Conservation (phyloP, 2,797 vertebrate genomes). For the Thamnophis elegans region DNA sequence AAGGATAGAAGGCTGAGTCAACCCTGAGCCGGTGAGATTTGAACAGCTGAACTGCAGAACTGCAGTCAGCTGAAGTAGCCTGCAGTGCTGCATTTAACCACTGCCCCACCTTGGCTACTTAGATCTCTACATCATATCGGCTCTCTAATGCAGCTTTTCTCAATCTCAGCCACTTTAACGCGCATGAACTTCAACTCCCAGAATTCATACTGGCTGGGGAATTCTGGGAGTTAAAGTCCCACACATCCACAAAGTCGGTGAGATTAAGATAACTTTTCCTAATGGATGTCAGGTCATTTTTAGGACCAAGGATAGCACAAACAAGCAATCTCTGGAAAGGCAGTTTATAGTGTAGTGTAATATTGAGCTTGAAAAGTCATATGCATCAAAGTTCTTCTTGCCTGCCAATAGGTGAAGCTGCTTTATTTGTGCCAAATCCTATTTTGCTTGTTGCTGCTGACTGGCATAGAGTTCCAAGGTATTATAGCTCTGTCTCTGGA, state of each 20-base stretch:
- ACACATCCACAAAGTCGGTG: not conserved
- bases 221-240: not conserved
- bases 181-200: not conserved
- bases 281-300: not conserved
- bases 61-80: too few species aligned
- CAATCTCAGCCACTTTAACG: not conserved
- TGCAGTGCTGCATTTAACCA: too few species aligned
- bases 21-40: too few species aligned
- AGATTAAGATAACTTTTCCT: not conserved
- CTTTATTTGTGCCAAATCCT: not conserved
- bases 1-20: too few species aligned
- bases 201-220: not conserved
- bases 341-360: not conserved
- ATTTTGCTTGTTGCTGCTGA: not conserved
- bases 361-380: not conserved
- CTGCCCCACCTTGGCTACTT: too few species aligned
- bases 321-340: not conserved
- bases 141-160: not conserved
- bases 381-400: not conserved
- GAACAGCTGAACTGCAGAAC: too few species aligned
- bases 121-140: not conserved
- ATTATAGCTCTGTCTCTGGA: not conserved
- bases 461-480: not conserved
- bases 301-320: not conserved
- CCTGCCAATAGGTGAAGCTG: not conserved